These are phyloP conservation scores for Daktulosphaira vitifoliae DNA, from an alignment of 1,140 invertebrate genomes.

Conservation along the genomic window DNA sequence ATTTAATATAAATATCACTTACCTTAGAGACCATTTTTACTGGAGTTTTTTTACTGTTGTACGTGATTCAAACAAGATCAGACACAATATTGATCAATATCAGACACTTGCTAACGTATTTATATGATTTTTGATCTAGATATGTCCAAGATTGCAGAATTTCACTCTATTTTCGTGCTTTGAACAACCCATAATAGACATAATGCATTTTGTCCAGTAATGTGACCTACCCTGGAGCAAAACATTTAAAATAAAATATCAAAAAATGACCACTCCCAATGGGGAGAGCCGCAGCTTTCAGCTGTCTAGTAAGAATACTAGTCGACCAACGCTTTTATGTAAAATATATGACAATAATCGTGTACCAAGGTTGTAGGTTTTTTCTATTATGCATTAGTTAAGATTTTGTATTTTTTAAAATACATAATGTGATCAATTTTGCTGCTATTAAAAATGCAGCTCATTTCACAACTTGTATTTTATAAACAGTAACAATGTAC, in stretches of 20 bases:
- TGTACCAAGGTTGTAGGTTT: background rate
- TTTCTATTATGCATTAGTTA: background rate
- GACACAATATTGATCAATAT: constrained; percentile 1
- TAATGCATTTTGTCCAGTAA: background rate
- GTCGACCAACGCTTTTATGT: constrained; percentile 14
- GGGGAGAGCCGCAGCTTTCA: background rate
- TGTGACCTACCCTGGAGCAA: constrained; percentile 8
- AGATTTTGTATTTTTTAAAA: background rate
- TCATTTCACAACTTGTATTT: background rate
- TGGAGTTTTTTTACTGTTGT: background rate
- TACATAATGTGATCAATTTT: background rate
- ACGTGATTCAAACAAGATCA: background rate
- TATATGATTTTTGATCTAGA: background rate
- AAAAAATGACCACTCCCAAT: constrained; percentile 14
- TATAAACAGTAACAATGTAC: no score
- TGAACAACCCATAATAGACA: background rate
- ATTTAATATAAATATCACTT: no score
- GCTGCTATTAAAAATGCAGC: background rate
- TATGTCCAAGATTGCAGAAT: background rate
- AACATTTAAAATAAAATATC: no score
- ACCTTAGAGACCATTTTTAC: constrained; percentile 4
- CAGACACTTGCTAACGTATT: background rate
- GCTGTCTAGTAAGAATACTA: background rate
- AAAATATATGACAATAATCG: constrained; percentile 2
- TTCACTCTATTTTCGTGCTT: background rate